Evolutionary conservation across 1,140 invertebrate genomes (phyloP), one percentile per base, ranked within the genome.

Genomic region (Lordiphosa mommai): DNA sequence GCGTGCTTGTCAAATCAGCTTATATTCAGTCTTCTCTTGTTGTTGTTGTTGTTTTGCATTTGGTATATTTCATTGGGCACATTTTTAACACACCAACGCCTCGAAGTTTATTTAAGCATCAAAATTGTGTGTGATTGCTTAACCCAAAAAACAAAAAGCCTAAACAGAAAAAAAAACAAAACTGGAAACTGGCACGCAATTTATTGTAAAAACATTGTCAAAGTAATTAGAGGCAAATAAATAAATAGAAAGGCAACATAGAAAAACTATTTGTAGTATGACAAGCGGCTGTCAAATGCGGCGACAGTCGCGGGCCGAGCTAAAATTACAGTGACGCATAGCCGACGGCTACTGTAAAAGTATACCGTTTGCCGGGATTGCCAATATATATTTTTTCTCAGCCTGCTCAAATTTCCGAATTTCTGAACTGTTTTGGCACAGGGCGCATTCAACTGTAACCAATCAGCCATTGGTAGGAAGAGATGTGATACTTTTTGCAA

Each of bases 191-290:
- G 70, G 61, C 60, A 60, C 63, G 77, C 77, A 84, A 84, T 84
- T 84, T 84, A 61, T 84, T 84, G 79, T 84, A 84, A 72, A 84
- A 84, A 84, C 77, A 84, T 84, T 84, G 77, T 84, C 77, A 69
- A 61, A 59, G 72, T 63, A 84, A 84, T 85, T 84, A 84, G 63
- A 84, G 50, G 46, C 74, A 55, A 37, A 72, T 27, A 27, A 27
- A 27, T 27, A 27, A 27, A 27, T 27, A 27, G 23, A 27, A 27
- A 27, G 23, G 23, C 23, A 27, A 50, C 43, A 46, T 50, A 57
- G 40, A 61, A 52, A 66, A 56, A 74, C 56, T 59, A 59, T 59
- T 41, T 41, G 40, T 41, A 12, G 68, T 50, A 33, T 72, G 77
- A 84, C 77, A 84, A 53, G 38, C 40, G 38, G 29, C 77, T 85